phyloP scores from a whole-genome alignment of 2,113 vertebrate genomes.

The Vulpes lagopus region DNA sequence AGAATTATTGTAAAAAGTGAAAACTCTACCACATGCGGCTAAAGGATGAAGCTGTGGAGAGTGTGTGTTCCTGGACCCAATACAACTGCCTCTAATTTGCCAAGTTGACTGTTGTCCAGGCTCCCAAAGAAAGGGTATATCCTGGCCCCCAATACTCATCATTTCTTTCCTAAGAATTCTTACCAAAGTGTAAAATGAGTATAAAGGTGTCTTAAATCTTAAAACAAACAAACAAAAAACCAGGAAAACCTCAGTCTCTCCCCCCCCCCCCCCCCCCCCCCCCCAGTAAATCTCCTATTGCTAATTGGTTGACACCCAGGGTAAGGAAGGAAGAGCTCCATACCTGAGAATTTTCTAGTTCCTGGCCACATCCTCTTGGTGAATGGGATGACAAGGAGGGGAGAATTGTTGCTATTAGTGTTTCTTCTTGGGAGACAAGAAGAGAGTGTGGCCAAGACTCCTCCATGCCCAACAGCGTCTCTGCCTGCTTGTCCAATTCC shows the following conservation, averaged over 20 bases:
- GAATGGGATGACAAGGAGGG: background rate
- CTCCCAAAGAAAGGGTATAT: background rate
- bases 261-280: too few relatives aligned
- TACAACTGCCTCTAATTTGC: background rate
- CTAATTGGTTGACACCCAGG: background rate
- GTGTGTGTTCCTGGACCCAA: background rate
- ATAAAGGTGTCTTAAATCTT: background rate
- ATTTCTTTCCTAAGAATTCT: background rate
- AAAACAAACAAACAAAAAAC: background rate
- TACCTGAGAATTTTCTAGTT: background rate
- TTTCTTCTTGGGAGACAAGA: conserved; percentile 8
- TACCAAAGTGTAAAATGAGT: background rate
- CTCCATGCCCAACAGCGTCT: background rate
- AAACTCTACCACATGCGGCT: background rate
- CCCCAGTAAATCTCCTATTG: background rate
- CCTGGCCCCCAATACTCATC: background rate
- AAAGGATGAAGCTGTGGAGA: background rate
- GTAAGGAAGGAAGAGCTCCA: background rate
- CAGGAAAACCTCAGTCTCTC: background rate
- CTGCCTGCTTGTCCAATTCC: background rate
- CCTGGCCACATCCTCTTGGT: background rate
- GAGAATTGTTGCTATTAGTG: background rate
- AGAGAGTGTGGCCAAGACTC: background rate
- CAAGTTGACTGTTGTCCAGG: background rate
- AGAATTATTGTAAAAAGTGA: conserved; percentile 31